A percentile compares a stretch with the other conserved stretches of the same genome.
phyloP scores from a whole-genome alignment of 2,888 invertebrate species.

The Sarcophaga variegata region DNA sequence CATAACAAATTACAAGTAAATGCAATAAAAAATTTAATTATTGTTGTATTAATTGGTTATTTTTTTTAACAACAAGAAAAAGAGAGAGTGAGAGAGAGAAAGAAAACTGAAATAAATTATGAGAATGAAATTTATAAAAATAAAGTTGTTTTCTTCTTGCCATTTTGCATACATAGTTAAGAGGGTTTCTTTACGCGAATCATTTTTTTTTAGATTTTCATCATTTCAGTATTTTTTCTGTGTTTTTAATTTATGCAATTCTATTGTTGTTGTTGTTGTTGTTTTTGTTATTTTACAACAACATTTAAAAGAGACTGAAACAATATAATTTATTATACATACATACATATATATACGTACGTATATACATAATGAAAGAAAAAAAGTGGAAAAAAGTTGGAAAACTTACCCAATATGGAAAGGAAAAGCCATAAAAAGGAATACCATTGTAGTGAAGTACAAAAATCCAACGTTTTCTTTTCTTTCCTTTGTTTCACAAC shows the following conservation, averaged over 20 bases:
- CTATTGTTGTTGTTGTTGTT: conserved; percentile 1
- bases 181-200: no score
- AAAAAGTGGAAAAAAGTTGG: conserved; percentile 1
- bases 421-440: conserved; percentile 61
- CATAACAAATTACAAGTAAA: conserved; percentile 40
- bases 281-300: conserved; percentile 13
- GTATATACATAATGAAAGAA: conserved; percentile 33
- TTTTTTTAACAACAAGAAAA: conserved; percentile 3
- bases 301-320: conserved; percentile 30
- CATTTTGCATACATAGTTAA: no score
- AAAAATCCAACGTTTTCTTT: conserved; percentile 10
- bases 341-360: neutral
- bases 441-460: conserved; percentile 54
- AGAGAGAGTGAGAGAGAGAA: no score
- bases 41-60: conserved; percentile 39
- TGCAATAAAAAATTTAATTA: conserved; percentile 48
- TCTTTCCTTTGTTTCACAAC: neutral
- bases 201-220: no score
- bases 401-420: conserved; percentile 65
- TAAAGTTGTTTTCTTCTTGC: no score
- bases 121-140: no score
- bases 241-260: conserved; percentile 54
- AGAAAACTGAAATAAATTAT: no score
- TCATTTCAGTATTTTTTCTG: neutral
- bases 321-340: conserved; percentile 42